Base-by-base conservation (phyloP, 2,888 invertebrate species). In the Diploptera punctata region DNA sequence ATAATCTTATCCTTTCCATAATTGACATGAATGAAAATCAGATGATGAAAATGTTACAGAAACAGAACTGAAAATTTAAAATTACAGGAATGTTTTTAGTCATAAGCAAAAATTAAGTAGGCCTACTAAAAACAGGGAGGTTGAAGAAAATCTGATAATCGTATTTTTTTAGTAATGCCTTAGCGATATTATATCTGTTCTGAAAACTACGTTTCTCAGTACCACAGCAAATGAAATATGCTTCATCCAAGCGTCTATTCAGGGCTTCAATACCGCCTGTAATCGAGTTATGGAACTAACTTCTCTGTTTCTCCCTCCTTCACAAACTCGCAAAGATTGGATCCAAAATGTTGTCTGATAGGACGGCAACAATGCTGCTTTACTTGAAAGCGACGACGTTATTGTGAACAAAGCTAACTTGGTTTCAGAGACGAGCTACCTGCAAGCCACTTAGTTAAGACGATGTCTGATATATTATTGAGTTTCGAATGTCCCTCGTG, bases 221-320 rank as follows among this genome's bases (percentile, higher is more conserved):
- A 68, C 38, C 69, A 61, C 74, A 52, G 69, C 71, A 71, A 71
- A 74, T 73, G 75, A 74, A 74, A 75, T 74, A 73, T 74, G 71
- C 73, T 73, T 74, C 75, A 75, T 74, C 74, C 71, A 65, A 69
- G 67, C 73, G 52, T 60, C 75, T 75, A 75, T 75, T 75, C 75
- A 75, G 38, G 74, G 71, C 70, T 73, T 75, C 75, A 74, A 74
- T 75, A 74, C 75, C 68, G 52, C 60, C 71, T 10, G 73, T 74
- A 75, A 75, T 75, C 73, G 75, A 75, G 75, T 75, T 75, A 74
- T 65, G 65, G 71, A 74, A 74, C 71, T 72, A 72, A 73, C 70
- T 73, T 19, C 47, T 60, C 44, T 62, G 29, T 29, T 33, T 18
- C 43, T 43, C 44, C 38, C 26, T 3, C n/a, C 21, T 21, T 44